These are phyloP conservation scores for Alloplasta piceator DNA, from an alignment of 2,888 invertebrate species.

Conservation along the genomic window DNA sequence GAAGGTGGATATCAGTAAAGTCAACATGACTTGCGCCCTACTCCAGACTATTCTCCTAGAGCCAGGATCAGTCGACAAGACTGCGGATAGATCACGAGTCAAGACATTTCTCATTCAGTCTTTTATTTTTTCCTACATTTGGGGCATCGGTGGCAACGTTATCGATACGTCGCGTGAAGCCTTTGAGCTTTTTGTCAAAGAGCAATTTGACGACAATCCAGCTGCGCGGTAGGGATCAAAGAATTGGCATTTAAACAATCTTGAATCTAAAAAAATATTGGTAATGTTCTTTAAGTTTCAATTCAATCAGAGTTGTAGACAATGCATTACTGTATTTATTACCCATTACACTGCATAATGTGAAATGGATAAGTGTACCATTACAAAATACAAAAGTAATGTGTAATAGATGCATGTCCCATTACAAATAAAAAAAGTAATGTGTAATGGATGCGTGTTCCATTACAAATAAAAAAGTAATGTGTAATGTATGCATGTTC, in stretches of 20 bases:
- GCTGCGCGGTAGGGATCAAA: conserved; percentile 85
- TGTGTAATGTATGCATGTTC: no score
- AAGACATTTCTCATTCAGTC: conserved; percentile 89
- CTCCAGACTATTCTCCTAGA: conserved; percentile 88
- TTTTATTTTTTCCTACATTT: conserved; percentile 92
- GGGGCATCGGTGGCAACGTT: conserved; percentile 95
- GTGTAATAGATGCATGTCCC: no score
- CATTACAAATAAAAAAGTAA: no score
- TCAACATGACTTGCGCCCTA: conserved; percentile 89
- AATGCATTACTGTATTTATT: no score
- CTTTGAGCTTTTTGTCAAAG: conserved; percentile 89
- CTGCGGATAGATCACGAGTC: conserved; percentile 84
- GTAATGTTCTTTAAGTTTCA: no score
- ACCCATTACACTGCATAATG: no score
- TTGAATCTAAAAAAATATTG: neutral
- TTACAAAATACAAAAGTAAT: no score
- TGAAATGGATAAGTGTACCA: no score
- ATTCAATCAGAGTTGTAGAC: no score
- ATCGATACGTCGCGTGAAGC: conserved; percentile 87
- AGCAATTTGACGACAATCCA: conserved; percentile 88
- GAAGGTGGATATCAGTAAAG: conserved; percentile 93
- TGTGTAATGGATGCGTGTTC: no score
- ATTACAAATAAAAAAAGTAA: no score
- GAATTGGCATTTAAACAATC: conserved; percentile 58
- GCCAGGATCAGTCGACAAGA: conserved; percentile 87